Percentiles rank a stretch among this genome's conserved stretches.
These are phyloP conservation scores for Orthonyx spaldingii DNA, from an alignment of 2,113 vertebrate species.

Conservation along the genomic window DNA sequence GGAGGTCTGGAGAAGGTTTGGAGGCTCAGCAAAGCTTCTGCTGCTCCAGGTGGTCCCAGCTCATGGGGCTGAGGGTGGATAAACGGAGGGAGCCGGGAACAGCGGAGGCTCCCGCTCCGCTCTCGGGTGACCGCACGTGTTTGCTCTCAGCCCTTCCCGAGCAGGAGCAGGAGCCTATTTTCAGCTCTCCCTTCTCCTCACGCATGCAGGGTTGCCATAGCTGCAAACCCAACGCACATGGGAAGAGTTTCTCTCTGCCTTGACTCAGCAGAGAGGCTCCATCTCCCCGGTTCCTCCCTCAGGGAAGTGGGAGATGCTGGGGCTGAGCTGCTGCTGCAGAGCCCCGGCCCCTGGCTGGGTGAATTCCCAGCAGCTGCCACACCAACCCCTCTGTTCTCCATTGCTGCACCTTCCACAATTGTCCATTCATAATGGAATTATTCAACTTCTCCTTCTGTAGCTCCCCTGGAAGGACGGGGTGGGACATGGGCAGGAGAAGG, in stretches of 20 bases:
- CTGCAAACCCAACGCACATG: constrained; percentile 6
- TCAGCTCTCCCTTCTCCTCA: constrained; percentile 6
- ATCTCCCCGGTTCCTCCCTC: neutral
- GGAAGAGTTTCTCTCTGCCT: neutral
- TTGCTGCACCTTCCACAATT: neutral
- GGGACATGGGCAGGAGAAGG: neutral
- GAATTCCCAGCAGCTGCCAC: neutral
- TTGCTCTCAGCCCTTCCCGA: constrained; percentile 19
- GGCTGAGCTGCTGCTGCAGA: neutral
- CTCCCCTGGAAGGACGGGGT: neutral
- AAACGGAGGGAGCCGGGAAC: neutral
- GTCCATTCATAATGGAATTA: neutral
- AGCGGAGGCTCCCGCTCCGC: neutral
- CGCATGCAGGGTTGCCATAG: neutral
- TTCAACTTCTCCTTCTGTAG: neutral
- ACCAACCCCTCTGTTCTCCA: neutral
- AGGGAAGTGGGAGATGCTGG: neutral
- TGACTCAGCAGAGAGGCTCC: constrained; percentile 17
- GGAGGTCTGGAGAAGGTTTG: neutral
- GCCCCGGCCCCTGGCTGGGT: neutral
- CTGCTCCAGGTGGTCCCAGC: neutral
- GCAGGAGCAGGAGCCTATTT: constrained; percentile 54
- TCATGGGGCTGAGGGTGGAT: neutral
- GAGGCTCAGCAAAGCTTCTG: neutral
- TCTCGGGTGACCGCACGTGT: neutral